Base-by-base conservation (phyloP, 2,113 vertebrate genomes). In the Petaurus breviceps region DNA sequence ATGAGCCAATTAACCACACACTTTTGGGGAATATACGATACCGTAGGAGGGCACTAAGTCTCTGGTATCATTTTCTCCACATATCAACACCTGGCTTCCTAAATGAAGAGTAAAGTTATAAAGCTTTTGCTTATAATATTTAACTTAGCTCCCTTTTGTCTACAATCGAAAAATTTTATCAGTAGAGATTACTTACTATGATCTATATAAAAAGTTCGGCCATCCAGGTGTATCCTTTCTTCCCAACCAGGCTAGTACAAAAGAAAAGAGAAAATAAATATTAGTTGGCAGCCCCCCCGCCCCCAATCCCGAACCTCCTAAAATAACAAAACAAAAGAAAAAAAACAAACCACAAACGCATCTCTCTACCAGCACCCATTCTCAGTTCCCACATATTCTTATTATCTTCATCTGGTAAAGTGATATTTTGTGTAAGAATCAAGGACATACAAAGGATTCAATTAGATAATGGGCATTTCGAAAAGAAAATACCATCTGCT, bases 151-250 rank as follows among this genome's bases (percentile, higher is more conserved):
- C 90, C 96, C 98, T 94, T n/a, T 93, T 43, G 92, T 96, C 97
- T 94, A 90, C 26, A 49, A 37, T 24, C 22, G 51, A 51, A 49
- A 2, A 0, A 28, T 50, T 95, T 92, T 94, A 97, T 37, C 5
- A 95, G 51, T 90, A 7, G 95, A 0, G 94, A 28, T 94, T 94
- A 99, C 99, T 99, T 99, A 99, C 99, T 99, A 98, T 99, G 99
- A 97, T 99, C 99, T n/a, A 99, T 99, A 97, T 99, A 99, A 98
- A 99, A 99, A 0, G 99, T 99, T 92, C 99, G 99, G 97, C 99
- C 99, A 1, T 99, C 99, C 98, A 99, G 97, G 96, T 99, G 99
- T 95, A 99, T 98, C 96, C 99, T 98, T 97, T 99, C 99, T 98
- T 99, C 99, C 99, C 99, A 99, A 37, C 99, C 99, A 94, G 99